Percentiles rank a stretch among this genome's conserved stretches.
Conservation (phyloP, 2,113 vertebrate species). For the Sorex araneus region DNA sequence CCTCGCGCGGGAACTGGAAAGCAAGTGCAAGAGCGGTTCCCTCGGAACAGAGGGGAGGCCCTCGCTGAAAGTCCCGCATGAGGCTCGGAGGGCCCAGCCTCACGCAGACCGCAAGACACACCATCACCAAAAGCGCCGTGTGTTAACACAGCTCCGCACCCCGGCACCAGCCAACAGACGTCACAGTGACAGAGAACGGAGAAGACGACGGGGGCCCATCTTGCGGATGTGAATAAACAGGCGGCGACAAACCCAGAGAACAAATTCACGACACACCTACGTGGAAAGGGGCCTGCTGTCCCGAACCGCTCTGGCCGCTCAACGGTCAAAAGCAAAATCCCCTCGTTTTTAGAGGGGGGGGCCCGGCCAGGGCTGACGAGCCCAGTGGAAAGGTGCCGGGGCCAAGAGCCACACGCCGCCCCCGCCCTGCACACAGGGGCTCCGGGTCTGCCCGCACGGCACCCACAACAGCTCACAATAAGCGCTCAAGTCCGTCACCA, state of each 20-base stretch:
- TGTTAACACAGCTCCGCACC: conserved; percentile 11
- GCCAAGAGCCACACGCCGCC: no score
- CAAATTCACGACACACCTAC: conserved; percentile 34
- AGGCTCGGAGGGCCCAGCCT: background rate
- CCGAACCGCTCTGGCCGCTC: conserved; percentile 41
- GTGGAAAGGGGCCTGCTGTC: background rate
- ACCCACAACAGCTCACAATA: no score
- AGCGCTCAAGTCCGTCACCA: no score
- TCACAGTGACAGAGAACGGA: conserved; percentile 44
- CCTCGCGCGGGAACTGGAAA: no score
- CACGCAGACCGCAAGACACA: background rate
- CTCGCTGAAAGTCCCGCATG: conserved; percentile 15
- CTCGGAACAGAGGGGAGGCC: conserved; percentile 5
- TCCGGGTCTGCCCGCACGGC: no score
- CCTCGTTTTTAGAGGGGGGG: background rate
- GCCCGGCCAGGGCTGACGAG: no score
- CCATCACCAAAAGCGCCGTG: background rate
- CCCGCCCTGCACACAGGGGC: background rate
- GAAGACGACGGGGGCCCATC: background rate
- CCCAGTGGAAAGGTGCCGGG: no score
- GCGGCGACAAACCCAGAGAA: conserved; percentile 6
- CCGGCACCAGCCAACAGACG: conserved; percentile 32
- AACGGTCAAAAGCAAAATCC: conserved; percentile 29
- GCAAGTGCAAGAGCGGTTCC: background rate
- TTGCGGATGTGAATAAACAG: background rate